Percentiles rank a stretch among this genome's conserved stretches.
Evolutionary conservation across 2,113 vertebrate species (phyloP).

Genomic region (Bettongia penicillata): DNA sequence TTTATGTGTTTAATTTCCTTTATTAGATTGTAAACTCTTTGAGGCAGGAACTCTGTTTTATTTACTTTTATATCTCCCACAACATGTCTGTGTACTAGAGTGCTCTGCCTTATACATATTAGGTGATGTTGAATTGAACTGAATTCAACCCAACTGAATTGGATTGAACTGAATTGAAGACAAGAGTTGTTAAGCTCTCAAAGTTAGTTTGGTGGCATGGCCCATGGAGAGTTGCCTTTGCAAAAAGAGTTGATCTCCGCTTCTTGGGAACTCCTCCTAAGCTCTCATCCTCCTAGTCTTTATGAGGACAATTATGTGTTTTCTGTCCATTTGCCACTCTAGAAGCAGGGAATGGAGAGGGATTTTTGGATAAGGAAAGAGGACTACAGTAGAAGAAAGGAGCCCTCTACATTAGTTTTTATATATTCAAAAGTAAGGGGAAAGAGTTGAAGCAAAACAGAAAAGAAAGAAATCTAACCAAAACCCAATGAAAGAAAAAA

Average conservation of each 20-base stretch:
- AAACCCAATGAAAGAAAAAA: neutral
- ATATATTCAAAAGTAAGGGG: neutral
- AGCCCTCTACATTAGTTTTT: neutral
- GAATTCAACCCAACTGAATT: neutral
- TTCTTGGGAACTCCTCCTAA: neutral
- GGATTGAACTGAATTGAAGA: neutral
- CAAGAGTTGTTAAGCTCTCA: neutral
- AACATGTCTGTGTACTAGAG: neutral
- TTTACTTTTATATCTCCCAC: neutral
- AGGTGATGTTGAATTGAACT: neutral
- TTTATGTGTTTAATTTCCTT: neutral
- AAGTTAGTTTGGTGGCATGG: neutral
- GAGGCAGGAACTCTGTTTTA: neutral
- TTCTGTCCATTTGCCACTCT: neutral
- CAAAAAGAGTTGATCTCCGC: neutral
- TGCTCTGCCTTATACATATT: neutral
- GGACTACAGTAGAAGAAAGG: neutral
- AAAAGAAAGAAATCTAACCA: neutral
- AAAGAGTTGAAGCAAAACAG: neutral
- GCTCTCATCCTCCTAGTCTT: neutral
- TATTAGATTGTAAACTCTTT: too few species aligned
- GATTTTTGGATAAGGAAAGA: neutral
- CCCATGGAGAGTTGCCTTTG: neutral
- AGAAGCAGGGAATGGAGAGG: slow-evolving; percentile 1
- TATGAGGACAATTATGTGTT: neutral